Base-by-base conservation (phyloP, 2,888 invertebrate species). In the Parnassius mnemosyne region DNA sequence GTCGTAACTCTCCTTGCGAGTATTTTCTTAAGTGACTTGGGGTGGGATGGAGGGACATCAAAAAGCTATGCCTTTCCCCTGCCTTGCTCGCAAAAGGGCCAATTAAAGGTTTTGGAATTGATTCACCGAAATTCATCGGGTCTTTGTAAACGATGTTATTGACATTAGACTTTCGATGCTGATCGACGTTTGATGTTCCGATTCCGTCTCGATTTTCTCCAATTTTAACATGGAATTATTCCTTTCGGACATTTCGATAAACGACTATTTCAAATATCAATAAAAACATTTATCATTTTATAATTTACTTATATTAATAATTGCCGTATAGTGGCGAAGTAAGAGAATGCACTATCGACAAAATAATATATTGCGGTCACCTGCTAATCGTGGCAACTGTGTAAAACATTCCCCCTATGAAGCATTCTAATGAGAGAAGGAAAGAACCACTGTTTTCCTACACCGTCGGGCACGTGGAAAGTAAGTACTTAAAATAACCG, bases 101-200 rank as follows among this genome's bases (percentile, higher is more conserved):
- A 89, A 89, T 90, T 89, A 89, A 87, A 82, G 84, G 81, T 85
- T 87, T 87, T 81, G 77, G 82, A 84, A 87, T 87, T 84, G 87
- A 90, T 83, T 87, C 85, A 75, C 69, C 70, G 72, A 82, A 80
- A 80, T 77, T 80, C 77, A 66, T 68, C 60, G 62, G 71, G 71
- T 72, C 78, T 84, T 83, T 84, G 80, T 84, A 77, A 82, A 83
- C 79, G 81, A 70, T 73, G 80, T 77, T 84, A 81, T 85, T 85
- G 85, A 84, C 83, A 79, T 81, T 80, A 75, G 77, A 53, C 68
- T 67, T 69, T 69, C 69, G 71, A 67, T 66, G 70, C 66, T 76
- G 77, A 82, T 79, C 72, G 76, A 67, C 81, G 75, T 83, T 85
- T 83, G 81, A 83, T 77, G 78, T 79, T 67, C 67, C 69, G 66